phyloP scores from a whole-genome alignment of 2,113 vertebrate species.

The Xenus cinereus region DNA sequence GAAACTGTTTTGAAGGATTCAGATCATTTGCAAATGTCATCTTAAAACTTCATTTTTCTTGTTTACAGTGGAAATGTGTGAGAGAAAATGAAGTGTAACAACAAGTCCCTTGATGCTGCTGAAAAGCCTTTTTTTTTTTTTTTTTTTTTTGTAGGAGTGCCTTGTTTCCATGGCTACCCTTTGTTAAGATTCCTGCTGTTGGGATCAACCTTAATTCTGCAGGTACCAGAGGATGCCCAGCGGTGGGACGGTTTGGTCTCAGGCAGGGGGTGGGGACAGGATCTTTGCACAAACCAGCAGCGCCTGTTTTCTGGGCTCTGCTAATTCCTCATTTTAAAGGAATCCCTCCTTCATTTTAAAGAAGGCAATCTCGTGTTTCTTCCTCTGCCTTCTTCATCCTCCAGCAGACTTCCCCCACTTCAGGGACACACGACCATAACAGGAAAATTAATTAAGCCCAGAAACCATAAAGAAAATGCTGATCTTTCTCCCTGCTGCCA shows the following conservation, averaged over 20 bases:
- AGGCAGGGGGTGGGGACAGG: not conserved
- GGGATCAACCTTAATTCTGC: not conserved
- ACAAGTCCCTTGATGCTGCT: not conserved
- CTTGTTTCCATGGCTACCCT: conserved; percentile 1
- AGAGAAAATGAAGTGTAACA: not conserved
- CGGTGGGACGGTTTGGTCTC: not conserved
- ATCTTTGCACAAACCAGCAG: not conserved
- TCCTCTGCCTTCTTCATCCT: not conserved
- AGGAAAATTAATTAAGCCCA: not conserved
- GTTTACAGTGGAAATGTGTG: not conserved
- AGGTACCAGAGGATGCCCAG: not conserved
- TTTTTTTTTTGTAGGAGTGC: not conserved
- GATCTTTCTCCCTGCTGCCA: not conserved
- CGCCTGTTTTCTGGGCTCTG: not conserved
- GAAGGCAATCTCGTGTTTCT: not conserved
- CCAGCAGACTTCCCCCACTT: not conserved
- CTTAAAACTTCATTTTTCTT: not conserved
- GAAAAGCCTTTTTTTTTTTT: not conserved
- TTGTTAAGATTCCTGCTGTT: not conserved
- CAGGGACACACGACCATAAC: not conserved
- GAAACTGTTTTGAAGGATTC: not conserved
- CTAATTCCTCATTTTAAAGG: not conserved
- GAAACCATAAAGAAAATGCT: not conserved
- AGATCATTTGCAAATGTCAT: not conserved
- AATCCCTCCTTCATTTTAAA: not conserved